Evolutionary conservation across 2,113 vertebrate genomes (phyloP), one percentile per base, ranked within the genome.

Genomic region (Indicator maculatus): DNA sequence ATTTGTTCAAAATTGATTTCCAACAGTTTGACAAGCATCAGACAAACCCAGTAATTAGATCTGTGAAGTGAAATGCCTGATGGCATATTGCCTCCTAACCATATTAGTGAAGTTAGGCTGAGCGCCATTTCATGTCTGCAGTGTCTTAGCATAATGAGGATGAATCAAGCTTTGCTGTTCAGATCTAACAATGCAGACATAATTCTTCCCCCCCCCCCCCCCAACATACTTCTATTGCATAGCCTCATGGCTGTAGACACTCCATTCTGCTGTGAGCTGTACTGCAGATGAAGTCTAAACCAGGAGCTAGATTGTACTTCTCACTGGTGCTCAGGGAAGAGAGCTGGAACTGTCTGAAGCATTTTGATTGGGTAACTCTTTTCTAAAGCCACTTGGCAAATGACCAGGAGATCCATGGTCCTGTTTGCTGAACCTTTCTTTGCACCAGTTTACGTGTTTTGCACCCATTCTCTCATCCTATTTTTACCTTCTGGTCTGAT

Each of bases 31-130:
- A 92, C 91, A 96, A 70, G 53, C 41, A 56, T 93, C 74, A 88
- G 91, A 83, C 86, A 84, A 93, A 79, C 94, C 96, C 91, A 91
- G 97, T 98, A 98, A 97, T 98, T 98, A 98, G 97, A 98, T 97
- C 93, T 97, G 97, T 77, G 69, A 83, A 86, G 76, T 88, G 41
- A 83, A 93, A 75, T 72, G 58, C 44, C 85, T 97, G 61, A 81
- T 95, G 90, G 88, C 91, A 56, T 74, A 18, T 58, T 95, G 73
- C 86, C 76, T 93, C 71, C 83, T 75, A 86, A 81, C 44, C 30
- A 7, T 24, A 78, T 72, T 86, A 77, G 44, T 33, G 39, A 93
- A 88, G 70, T 90, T 88, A 75, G 76, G 88, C 93, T 69, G 61
- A 76, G 89, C 61, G 91, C 73, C 91, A 69, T 69, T 75, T 97